Evolutionary conservation across 1,140 invertebrate species (phyloP).

Genomic region (Penaeus chinensis): DNA sequence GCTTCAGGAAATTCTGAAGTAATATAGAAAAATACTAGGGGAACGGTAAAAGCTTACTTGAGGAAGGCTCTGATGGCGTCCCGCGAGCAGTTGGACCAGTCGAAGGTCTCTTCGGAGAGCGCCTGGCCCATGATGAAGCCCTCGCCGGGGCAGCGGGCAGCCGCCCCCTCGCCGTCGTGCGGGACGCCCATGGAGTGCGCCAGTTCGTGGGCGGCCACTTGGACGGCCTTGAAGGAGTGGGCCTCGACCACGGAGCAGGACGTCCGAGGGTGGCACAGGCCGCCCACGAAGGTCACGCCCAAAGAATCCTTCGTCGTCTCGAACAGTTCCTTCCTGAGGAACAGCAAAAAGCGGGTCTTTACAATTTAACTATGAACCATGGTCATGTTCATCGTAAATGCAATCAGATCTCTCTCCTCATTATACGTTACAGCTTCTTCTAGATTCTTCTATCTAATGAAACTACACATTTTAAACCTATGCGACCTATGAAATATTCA

Average conservation of each 20-base stretch:
- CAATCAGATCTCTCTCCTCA: no score
- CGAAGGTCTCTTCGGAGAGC: background rate
- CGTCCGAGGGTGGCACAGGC: constrained; percentile 26
- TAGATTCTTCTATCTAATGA: no score
- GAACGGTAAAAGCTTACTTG: background rate
- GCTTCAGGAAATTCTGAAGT: background rate
- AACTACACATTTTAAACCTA: no score
- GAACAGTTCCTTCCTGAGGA: constrained; percentile 43
- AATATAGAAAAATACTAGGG: background rate
- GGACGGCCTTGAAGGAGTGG: constrained; percentile 37
- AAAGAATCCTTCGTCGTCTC: constrained; percentile 24
- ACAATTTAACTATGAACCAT: no score
- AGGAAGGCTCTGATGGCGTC: constrained; percentile 27
- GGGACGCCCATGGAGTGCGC: constrained; percentile 51
- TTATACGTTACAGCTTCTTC: no score
- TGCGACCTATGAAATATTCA: no score
- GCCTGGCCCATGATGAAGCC: constrained; percentile 40
- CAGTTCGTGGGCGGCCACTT: constrained; percentile 49
- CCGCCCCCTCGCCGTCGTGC: constrained; percentile 28
- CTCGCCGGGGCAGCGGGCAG: background rate
- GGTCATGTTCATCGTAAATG: no score
- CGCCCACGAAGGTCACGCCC: constrained; percentile 34
- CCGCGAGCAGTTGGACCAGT: constrained; percentile 45
- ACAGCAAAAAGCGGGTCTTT: no score
- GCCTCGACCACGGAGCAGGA: constrained; percentile 43